Base-by-base conservation (phyloP, 2,888 invertebrate species). In the Notodonta dromedarius region DNA sequence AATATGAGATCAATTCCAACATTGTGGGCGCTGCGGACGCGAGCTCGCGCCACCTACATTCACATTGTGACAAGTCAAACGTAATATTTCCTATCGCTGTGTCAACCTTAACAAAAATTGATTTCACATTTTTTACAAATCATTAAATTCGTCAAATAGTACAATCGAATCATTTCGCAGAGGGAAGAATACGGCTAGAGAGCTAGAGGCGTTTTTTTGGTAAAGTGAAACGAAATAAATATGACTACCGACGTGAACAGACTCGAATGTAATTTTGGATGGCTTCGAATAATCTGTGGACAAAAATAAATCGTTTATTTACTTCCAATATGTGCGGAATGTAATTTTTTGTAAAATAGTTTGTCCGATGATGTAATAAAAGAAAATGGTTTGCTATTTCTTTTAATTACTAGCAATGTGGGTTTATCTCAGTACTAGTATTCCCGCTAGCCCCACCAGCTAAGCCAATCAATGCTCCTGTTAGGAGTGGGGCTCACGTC, bases 1-100 rank as follows among this genome's bases (percentile, higher is more conserved):
- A 80, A 86, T 84, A 90, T 91, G 92, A 91, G 91, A 91, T 91
- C 91, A 91, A 88, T 87, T 73, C 55, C 71, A 66, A 68, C 68
- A 71, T 58, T 67, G 62, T 58, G 67, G 48, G 67, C 70, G 66
- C 71, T 69, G n/a, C 69, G 66, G 61, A 42, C 60, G 42, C 60
- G 44, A 61, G 1, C 53, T 2, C 50, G 57, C 67, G 57, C 59
- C 58, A 57, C 66, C 59, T 58, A 58, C 40, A 60, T 52, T 63
- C 54, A 64, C 56, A 55, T 70, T 73, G 71, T 73, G 71, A 73
- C 71, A 72, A 71, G 65, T 64, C 61, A 58, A 57, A 59, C 48
- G 58, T 61, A 62, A 69, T 57, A 32, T 61, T n/a, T n/a, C 62
- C 66, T 74, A 71, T 69, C 73, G 75, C 67, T 73, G 73, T 66